Percentiles rank a stretch among this genome's conserved stretches.
Conservation (phyloP, 1,140 invertebrate genomes). For the Olivierus martensii region DNA sequence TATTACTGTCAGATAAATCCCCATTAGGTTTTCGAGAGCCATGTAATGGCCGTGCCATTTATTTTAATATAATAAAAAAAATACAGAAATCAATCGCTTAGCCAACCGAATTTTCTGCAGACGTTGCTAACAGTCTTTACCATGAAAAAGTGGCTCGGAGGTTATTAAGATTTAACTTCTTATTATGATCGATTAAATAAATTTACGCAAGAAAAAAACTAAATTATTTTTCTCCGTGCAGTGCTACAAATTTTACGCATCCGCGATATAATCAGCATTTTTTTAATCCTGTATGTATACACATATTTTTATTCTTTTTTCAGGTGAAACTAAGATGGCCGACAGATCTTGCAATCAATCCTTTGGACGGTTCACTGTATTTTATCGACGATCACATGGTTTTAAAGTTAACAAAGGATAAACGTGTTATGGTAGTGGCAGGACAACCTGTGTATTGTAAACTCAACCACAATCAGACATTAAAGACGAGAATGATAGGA, state of each 20-base stretch:
- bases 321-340: conserved; percentile 84
- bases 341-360: conserved; percentile 82
- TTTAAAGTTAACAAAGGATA: conserved; percentile 72
- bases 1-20: too few relatives aligned
- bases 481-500: conserved; percentile 29
- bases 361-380: conserved; percentile 82
- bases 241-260: not conserved
- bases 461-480: conserved; percentile 37
- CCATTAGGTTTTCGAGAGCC: too few relatives aligned
- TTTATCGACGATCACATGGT: conserved; percentile 93
- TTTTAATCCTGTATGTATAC: not conserved
- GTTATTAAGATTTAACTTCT: too few relatives aligned
- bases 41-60: too few relatives aligned
- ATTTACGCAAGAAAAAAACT: too few relatives aligned
- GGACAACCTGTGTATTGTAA: conserved; percentile 82
- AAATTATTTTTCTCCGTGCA: too few relatives aligned
- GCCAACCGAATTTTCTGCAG: too few relatives aligned
- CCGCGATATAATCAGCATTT: not conserved
- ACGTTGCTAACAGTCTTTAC: too few relatives aligned
- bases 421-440: conserved; percentile 72
- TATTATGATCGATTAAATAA: too few relatives aligned
- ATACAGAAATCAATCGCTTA: too few relatives aligned
- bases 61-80: too few relatives aligned
- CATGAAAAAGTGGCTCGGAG: too few relatives aligned
- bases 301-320: conserved; percentile 16